phyloP scores from a whole-genome alignment of 1,140 invertebrate species.

The Centruroides sculpturatus region DNA sequence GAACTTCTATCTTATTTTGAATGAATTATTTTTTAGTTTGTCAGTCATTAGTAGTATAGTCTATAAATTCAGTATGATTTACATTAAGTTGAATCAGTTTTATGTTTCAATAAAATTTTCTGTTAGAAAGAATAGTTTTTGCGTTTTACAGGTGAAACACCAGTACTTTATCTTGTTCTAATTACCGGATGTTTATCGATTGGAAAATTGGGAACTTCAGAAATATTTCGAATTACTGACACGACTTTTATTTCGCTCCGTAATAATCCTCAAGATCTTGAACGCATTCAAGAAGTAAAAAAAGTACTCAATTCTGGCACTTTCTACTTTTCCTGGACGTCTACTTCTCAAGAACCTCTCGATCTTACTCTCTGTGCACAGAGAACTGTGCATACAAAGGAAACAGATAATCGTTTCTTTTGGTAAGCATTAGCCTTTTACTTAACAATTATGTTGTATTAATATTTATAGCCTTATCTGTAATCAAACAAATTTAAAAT shows the following conservation, averaged over 20 bases:
- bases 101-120: too few species aligned
- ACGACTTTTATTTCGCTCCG: constrained; percentile 75
- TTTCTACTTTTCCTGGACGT: constrained; percentile 84
- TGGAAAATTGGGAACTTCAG: constrained; percentile 81
- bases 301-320: constrained; percentile 80
- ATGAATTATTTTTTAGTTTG: too few species aligned
- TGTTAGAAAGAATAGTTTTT: too few species aligned
- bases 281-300: constrained; percentile 60
- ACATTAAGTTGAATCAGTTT: too few species aligned
- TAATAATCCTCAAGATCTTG: constrained; percentile 55
- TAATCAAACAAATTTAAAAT: too few species aligned
- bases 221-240: constrained; percentile 86
- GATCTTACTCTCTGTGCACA: constrained; percentile 90
- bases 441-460: too few species aligned
- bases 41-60: too few species aligned
- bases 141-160: constrained; percentile 45
- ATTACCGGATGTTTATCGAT: constrained; percentile 90
- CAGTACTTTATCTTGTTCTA: constrained; percentile 69
- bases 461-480: too few species aligned
- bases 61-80: too few species aligned
- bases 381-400: constrained; percentile 53
- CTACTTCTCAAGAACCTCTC: constrained; percentile 30
- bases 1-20: too few species aligned
- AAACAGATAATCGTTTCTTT: constrained; percentile 89
- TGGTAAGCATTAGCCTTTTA: constrained; percentile 42